These are phyloP conservation scores for Sphaeramia orbicularis DNA, from an alignment of 2,797 vertebrate genomes.

Conservation along the genomic window DNA sequence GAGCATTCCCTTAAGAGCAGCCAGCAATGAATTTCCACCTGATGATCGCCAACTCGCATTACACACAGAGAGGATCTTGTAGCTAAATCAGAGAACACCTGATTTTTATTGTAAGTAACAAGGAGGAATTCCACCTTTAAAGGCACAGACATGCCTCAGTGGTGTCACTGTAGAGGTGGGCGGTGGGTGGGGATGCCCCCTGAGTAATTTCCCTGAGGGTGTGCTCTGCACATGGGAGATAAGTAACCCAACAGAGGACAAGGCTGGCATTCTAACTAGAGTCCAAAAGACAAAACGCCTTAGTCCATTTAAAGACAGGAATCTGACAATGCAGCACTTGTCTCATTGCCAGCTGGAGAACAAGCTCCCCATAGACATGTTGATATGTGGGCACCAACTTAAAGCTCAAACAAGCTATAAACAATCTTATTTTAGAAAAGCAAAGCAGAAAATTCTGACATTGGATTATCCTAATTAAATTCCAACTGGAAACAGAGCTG, in stretches of 20 bases:
- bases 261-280: slow-evolving; percentile 76
- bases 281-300: slow-evolving; percentile 71
- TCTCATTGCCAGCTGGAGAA: slow-evolving; percentile 73
- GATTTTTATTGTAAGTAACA: slow-evolving; percentile 25
- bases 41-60: slow-evolving; percentile 28
- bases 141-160: slow-evolving; percentile 41
- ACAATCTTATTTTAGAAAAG: slow-evolving; percentile 58
- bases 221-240: slow-evolving; percentile 60
- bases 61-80: slow-evolving; percentile 31
- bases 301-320: slow-evolving; percentile 75
- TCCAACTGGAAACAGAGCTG: slow-evolving; percentile 26
- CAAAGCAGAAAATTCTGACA: slow-evolving; percentile 44
- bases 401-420: slow-evolving; percentile 44
- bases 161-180: slow-evolving; percentile 28
- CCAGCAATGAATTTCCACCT: slow-evolving; percentile 47
- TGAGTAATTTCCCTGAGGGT: slow-evolving; percentile 62
- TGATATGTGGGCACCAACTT: slow-evolving; percentile 56
- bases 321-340: slow-evolving; percentile 79
- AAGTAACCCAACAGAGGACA: slow-evolving; percentile 73
- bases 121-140: slow-evolving; percentile 11
- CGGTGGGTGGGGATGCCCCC: slow-evolving; percentile 25
- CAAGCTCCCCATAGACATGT: slow-evolving; percentile 71
- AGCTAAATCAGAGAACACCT: slow-evolving; percentile 28
- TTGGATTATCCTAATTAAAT: slow-evolving; percentile 55
- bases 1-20: slow-evolving; percentile 38